Base-by-base conservation (phyloP, 1,140 invertebrate genomes). In the Drosophila suzukii region DNA sequence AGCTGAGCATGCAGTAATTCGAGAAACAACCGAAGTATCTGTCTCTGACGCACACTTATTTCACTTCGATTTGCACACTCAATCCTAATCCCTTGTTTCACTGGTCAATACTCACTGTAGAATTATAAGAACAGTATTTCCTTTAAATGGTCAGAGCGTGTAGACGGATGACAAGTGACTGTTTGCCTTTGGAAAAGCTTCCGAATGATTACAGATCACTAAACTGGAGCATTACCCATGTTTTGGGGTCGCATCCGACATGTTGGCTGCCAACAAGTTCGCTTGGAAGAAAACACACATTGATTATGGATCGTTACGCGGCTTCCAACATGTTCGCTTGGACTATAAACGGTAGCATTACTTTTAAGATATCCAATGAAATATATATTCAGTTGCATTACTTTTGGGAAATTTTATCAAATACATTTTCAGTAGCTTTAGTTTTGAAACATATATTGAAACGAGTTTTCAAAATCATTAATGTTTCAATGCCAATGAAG, bases 241-340 rank as follows among this genome's bases (percentile, higher is more conserved):
- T 43, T 56, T 39, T 36, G 36, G 27, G 17, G 3, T 2, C 27
- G 27, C 27, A 27, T 27, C 27, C 27, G 27, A 27, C 27, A 27
- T 27, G 27, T 27, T 27, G 27, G 60, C 43, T 36, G 38, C 50
- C 58, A 86, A 88, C 82, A 86, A 70, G 82, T 86, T 88, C 56
- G 83, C 15, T 61, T 7, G 46, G 30, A 59, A 70, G 32, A 77
- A 43, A 75, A 65, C 38, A 53, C 62, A 49, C n/a, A 49, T 43
- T 54, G 41, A 4, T 20, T 56, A 27, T 5, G 27, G 27, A 27
- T 27, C 27, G 27, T 5, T 27, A 4, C 3, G 5, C 27, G 5
- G 27, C 27, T 27, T 5, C 27, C 27, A 27, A 27, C 27, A 27
- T 27, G 27, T 27, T 27, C 27, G 27, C 20, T 27, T 27, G 27